Evolutionary conservation across 2,797 vertebrate species (phyloP).

Genomic region (Sardinella longiceps): DNA sequence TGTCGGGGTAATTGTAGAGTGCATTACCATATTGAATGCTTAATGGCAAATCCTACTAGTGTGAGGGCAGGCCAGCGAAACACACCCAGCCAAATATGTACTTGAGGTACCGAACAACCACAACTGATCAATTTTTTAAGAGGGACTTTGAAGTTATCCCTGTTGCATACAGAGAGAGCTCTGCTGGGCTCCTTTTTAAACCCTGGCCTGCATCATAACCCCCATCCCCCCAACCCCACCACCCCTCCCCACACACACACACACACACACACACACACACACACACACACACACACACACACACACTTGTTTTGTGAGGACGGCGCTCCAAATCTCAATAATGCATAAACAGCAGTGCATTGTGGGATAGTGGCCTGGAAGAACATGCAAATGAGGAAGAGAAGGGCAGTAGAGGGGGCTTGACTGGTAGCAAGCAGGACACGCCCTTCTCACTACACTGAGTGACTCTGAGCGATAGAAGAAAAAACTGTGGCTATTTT

Average conservation of each 20-base stretch:
- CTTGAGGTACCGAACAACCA: constrained; percentile 47
- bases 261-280: background rate
- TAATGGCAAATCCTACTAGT: constrained; percentile 22
- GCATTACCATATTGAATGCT: constrained; percentile 20
- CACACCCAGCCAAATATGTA: constrained; percentile 48
- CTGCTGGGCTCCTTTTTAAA: constrained; percentile 53
- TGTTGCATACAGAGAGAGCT: constrained; percentile 52
- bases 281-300: background rate
- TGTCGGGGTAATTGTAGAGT: constrained; percentile 32
- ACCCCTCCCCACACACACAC: background rate
- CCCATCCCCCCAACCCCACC: background rate
- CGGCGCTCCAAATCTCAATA: constrained; percentile 58
- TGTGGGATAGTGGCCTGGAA: constrained; percentile 48
- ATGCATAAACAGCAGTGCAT: constrained; percentile 59
- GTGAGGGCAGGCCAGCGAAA: constrained; percentile 38
- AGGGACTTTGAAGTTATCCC: constrained; percentile 63
- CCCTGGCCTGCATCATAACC: constrained; percentile 24
- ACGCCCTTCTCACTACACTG: constrained; percentile 41
- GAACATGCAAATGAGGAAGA: constrained; percentile 51
- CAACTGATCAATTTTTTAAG: constrained; percentile 68
- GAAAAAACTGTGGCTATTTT: background rate
- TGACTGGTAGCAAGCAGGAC: constrained; percentile 31
- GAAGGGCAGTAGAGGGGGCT: constrained; percentile 13
- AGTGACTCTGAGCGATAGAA: background rate
- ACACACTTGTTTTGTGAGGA: constrained; percentile 38